A percentile compares a stretch with the other conserved stretches of the same genome.
Conservation (phyloP, 2,797 vertebrate genomes). For the Clarias platycephalus region DNA sequence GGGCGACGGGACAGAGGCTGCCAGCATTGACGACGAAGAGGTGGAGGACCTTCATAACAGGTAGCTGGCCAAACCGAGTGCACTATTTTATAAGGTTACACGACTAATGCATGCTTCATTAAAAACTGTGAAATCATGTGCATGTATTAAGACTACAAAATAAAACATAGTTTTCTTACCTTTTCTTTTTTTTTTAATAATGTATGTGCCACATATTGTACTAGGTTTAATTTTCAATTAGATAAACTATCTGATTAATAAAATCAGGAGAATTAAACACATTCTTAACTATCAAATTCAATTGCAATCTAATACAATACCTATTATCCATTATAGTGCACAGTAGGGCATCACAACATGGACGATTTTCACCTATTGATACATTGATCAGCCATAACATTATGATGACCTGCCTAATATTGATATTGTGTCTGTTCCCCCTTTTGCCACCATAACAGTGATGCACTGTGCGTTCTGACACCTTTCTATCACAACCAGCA, state of each 20-base stretch:
- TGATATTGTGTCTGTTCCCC: no score
- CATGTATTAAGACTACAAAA: neutral
- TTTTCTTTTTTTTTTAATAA: neutral
- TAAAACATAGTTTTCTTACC: neutral
- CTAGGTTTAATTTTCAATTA: neutral
- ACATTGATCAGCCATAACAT: neutral
- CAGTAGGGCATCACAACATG: neutral
- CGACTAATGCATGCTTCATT: neutral
- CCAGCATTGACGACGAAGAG: constrained; percentile 72
- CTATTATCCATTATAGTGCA: neutral
- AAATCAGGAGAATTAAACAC: neutral
- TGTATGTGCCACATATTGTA: neutral
- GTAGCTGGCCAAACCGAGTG: constrained; percentile 57
- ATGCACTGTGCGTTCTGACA: no score
- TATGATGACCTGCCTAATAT: no score
- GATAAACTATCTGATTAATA: neutral
- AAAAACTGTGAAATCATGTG: neutral
- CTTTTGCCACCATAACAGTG: no score
- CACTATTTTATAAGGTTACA: neutral
- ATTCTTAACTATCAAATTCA: neutral
- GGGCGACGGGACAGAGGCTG: constrained; percentile 64
- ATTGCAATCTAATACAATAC: neutral
- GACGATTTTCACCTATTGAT: neutral
- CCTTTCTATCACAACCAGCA: no score
- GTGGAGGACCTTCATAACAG: constrained; percentile 83